Evolutionary conservation across 2,888 invertebrate species (phyloP).

Genomic region (Agriopis leucophaearia): DNA sequence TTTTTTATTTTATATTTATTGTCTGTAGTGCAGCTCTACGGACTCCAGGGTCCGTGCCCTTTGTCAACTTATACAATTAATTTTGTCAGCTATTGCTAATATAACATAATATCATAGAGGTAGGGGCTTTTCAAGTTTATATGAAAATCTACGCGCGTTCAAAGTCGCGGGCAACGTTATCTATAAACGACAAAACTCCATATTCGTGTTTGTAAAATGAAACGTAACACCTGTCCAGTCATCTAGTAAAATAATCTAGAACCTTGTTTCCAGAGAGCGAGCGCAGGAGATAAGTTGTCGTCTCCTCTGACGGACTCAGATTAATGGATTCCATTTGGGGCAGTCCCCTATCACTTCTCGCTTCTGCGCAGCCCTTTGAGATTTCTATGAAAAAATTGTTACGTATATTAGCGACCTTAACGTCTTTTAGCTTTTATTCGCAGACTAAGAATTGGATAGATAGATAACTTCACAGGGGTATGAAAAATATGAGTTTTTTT

Average conservation of each 20-base stretch:
- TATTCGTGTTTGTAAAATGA: background rate
- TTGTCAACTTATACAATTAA: no score
- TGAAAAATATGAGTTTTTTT: no score
- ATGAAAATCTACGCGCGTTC: background rate
- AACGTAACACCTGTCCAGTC: background rate
- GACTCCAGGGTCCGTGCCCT: no score
- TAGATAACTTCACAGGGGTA: background rate
- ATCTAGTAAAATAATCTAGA: slow-evolving; percentile 14
- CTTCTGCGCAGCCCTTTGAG: slow-evolving; percentile 42
- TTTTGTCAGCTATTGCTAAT: no score
- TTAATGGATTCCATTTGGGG: slow-evolving; percentile 48
- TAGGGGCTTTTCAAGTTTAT: no score
- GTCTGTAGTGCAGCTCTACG: no score
- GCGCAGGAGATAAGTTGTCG: slow-evolving; percentile 53
- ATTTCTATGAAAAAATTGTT: slow-evolving; percentile 47
- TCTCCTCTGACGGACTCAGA: slow-evolving; percentile 49
- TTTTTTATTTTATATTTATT: no score
- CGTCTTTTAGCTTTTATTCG: slow-evolving; percentile 19
- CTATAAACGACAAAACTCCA: no score
- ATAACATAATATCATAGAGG: no score
- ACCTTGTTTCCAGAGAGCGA: slow-evolving; percentile 13
- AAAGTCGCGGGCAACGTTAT: no score
- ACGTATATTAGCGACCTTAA: slow-evolving; percentile 46
- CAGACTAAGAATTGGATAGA: slow-evolving; percentile 7
- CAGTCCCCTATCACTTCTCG: slow-evolving; percentile 46